Evolutionary conservation across 2,797 vertebrate genomes (phyloP), one percentile per base, ranked within the genome.

Genomic region (Tarsius wallacei): DNA sequence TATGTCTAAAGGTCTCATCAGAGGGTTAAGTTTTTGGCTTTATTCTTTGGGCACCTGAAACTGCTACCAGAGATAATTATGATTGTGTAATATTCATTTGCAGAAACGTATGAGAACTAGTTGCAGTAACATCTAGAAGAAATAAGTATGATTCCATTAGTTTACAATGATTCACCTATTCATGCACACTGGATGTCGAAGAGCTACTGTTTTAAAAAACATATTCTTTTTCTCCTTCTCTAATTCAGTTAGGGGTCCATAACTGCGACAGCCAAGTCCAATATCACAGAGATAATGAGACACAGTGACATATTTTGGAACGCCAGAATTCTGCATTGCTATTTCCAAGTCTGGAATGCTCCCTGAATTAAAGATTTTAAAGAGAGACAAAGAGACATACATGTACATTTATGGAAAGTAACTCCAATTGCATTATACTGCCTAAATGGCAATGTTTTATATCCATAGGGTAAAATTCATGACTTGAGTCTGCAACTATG

Each of bases 11-110:
- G 81, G 71, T 87, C 88, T 97, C 87, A 95, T 80, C 89, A 87
- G 51, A 82, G 71, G 71, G 61, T 59, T 93, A 89, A 78, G 22
- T 68, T 93, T 91, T 71, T 63, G 83, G 49, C 55, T 91, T 78
- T 73, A 64, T 63, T 96, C 81, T 93, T 22, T 87, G 76, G 51
- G 28, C 19, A 89, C 74, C 93, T 94, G 81, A 87, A 87, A 90
- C 47, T 87, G 15, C 51, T 76, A 61, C 5, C 53, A 61, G 57
- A 90, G 33, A 78, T 94, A 88, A 89, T 94, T 70, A 78, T n/a
- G n/a, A 93, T 95, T 61, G 76, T 87, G 51, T 85, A 93, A 85
- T 94, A 94, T 59, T 94, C 63, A 97, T 96, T 95, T 87, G 71
- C 53, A 74, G 77, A 84, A 94, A 51, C 11, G 61, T 68, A 4